phyloP scores from a whole-genome alignment of 2,797 vertebrate genomes.

The Yasuhikotakia modesta region DNA sequence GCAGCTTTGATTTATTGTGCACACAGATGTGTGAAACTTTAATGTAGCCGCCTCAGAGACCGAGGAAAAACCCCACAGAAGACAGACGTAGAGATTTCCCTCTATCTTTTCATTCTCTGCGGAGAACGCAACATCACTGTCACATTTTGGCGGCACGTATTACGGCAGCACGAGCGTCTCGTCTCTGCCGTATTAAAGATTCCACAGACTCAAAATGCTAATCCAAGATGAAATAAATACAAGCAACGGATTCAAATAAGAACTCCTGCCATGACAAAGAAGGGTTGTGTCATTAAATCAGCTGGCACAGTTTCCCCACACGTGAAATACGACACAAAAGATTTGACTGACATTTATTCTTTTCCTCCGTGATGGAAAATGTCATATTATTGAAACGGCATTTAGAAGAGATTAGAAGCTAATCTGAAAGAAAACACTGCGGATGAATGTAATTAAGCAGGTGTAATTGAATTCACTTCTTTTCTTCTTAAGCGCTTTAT shows the following conservation, averaged over 20 bases:
- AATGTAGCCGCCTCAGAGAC: background rate
- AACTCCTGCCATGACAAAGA: slow-evolving; percentile 81
- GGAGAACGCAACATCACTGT: slow-evolving; percentile 93
- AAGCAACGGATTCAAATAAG: slow-evolving; percentile 94
- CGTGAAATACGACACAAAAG: slow-evolving; percentile 53
- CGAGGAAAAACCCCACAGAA: slow-evolving; percentile 1
- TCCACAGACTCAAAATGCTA: slow-evolving; percentile 99
- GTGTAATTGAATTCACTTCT: slow-evolving; percentile 74
- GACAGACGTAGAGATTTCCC: slow-evolving; percentile 35
- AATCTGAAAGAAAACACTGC: slow-evolving; percentile 78
- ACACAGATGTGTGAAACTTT: slow-evolving; percentile 14
- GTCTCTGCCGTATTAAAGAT: slow-evolving; percentile 97
- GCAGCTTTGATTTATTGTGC: background rate
- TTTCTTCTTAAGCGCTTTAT: slow-evolving; percentile 70
- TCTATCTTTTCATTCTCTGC: slow-evolving; percentile 94
- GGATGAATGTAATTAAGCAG: slow-evolving; percentile 71
- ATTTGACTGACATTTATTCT: slow-evolving; percentile 75
- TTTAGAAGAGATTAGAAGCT: slow-evolving; percentile 74
- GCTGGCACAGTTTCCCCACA: slow-evolving; percentile 60
- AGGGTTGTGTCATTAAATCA: slow-evolving; percentile 77
- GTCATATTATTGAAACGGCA: slow-evolving; percentile 79
- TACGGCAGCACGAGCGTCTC: slow-evolving; percentile 94
- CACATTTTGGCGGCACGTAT: slow-evolving; percentile 99
- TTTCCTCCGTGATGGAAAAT: slow-evolving; percentile 74
- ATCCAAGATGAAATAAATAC: slow-evolving; percentile 99